Evolutionary conservation across 2,797 vertebrate genomes (phyloP).

Genomic region (Gallirallus australis): DNA sequence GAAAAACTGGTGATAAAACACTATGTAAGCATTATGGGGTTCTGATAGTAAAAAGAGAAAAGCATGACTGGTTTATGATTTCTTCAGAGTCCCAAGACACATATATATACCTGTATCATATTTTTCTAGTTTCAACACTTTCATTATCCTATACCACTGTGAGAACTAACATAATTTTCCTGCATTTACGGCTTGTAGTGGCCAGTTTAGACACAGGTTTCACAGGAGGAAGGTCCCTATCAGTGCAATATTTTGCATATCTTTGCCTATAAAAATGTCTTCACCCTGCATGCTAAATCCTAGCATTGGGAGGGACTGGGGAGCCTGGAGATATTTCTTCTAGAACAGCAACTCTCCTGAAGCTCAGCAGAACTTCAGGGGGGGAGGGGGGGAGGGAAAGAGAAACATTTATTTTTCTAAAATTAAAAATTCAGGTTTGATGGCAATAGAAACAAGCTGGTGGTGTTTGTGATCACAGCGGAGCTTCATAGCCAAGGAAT

Average conservation of each 20-base stretch:
- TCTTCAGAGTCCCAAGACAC: background rate
- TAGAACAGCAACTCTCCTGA: background rate
- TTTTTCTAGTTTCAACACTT: slow-evolving; percentile 24
- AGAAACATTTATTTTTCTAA: accelerated
- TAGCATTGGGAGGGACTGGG: background rate
- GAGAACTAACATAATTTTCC: background rate
- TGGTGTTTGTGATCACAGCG: background rate
- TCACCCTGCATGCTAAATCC: background rate
- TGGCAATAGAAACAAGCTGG: background rate
- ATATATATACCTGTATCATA: background rate
- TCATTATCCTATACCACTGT: background rate
- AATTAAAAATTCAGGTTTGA: background rate
- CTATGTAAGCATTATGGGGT: background rate
- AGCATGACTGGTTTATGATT: background rate
- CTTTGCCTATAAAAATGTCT: background rate
- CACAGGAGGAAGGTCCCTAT: background rate
- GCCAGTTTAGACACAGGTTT: background rate
- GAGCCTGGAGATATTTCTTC: background rate
- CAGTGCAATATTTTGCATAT: background rate
- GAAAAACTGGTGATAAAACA: slow-evolving; percentile 33
- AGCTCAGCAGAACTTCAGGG: background rate
- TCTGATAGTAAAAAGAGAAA: slow-evolving; percentile 32
- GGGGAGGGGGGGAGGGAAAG: too few species aligned
- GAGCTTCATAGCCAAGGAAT: background rate
- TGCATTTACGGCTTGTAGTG: background rate